Base-by-base conservation (phyloP, 2,888 invertebrate genomes). In the Ophion ventricosus region DNA sequence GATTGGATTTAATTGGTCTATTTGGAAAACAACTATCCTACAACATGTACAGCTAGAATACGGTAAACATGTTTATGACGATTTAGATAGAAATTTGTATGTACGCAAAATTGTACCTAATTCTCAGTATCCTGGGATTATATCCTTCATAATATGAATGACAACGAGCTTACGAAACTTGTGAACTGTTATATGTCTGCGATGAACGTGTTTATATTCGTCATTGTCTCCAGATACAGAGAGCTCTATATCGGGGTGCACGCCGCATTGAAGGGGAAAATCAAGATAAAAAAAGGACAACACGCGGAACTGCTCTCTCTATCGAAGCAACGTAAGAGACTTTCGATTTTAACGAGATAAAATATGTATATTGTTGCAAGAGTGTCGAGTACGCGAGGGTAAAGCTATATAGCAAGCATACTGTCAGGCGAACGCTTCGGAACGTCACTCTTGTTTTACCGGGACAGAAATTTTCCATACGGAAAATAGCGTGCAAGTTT, bases 381-480 rank as follows among this genome's bases (percentile, higher is more conserved):
- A 17, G 10, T 26, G 66, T 70, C 20, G 49, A 43, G 64, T 43
- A 67, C 54, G 61, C 59, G 77, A 66, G 26, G 20, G 63, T 66
- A 29, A 56, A 75, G 29, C 54, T 54, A 11, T 35, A 26, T 40
- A 64, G 75, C 66, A 35, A 56, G 75, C 75, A 66, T 20, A 61
- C 67, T 29, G 35, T 80, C 74, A 76, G 54, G 66, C 75, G 63
- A 40, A 76, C 75, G 75, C 66, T 76, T 64, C 66, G 64, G 49
- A 26, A n/a, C 35, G 35, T 56, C 54, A 59, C 23, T 57, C 43
- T 73, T 11, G 66, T 76, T 67, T 54, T 25, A 14, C 8, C 20
- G 17, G n/a, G 26, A 23, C 8, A 8, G 8, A 54, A 54, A 35
- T 70, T 78, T 49, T 59, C 66, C 8, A 61, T 23, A 64, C n/a